phyloP scores from a whole-genome alignment of 2,888 invertebrate species.

The Drosophila atripex region DNA sequence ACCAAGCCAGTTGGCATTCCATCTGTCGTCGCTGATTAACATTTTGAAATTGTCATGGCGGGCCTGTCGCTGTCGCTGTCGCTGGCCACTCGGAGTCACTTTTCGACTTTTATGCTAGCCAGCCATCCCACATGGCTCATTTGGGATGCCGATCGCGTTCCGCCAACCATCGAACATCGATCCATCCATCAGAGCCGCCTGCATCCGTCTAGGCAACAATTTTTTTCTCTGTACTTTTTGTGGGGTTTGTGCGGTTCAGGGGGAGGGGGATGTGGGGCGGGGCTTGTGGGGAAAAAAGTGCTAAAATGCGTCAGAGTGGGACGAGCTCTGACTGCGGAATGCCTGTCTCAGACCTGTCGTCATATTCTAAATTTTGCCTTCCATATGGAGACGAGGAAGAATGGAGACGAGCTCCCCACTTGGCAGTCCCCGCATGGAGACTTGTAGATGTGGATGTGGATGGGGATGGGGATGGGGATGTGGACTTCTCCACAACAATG shows the following conservation, averaged over 20 bases:
- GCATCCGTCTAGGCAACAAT: constrained; percentile 63
- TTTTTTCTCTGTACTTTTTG: constrained; percentile 23
- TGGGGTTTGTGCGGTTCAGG: neutral
- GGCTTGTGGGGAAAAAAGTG: constrained; percentile 41
- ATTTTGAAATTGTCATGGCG: constrained; percentile 64
- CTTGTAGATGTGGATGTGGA: too few species aligned
- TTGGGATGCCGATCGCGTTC: constrained; percentile 54
- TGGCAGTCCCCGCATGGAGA: constrained; percentile 36
- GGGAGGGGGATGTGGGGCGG: neutral
- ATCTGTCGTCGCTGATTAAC: constrained; percentile 57
- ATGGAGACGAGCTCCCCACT: constrained; percentile 16
- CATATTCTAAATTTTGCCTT: constrained; percentile 51
- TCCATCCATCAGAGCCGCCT: constrained; percentile 56
- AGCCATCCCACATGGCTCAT: constrained; percentile 31
- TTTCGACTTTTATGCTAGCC: constrained; percentile 51
- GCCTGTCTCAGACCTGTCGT: constrained; percentile 66
- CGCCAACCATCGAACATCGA: constrained; percentile 28
- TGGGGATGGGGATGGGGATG: neutral
- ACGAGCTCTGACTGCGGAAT: constrained; percentile 62
- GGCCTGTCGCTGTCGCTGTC: constrained; percentile 49
- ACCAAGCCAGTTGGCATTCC: constrained; percentile 21
- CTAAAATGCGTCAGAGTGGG: constrained; percentile 66
- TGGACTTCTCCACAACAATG: constrained; percentile 21
- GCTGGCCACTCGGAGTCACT: constrained; percentile 4
- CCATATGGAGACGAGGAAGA: constrained; percentile 21